Evolutionary conservation across 2,797 vertebrate genomes (phyloP).

Genomic region (Coccyzus lansbergi): DNA sequence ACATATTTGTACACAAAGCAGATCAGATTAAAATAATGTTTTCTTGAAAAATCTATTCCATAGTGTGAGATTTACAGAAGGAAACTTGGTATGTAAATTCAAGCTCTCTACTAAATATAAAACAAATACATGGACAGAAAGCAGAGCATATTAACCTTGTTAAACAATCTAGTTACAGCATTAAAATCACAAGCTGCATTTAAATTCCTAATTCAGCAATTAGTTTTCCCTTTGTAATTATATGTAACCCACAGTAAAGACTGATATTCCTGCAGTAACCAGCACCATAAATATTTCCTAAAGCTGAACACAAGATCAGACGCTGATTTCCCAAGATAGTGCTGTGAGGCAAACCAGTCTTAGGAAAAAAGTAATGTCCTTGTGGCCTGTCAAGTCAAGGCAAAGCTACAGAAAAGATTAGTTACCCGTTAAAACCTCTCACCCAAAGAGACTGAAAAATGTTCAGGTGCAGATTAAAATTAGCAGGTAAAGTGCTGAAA

Average conservation of each 20-base stretch:
- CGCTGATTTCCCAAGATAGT: neutral
- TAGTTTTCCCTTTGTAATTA: neutral
- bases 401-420: neutral
- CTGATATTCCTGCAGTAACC: neutral
- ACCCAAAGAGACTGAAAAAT: neutral
- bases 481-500: constrained; percentile 41
- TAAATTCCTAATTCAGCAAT: neutral
- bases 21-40: neutral
- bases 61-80: neutral
- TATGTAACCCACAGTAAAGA: neutral
- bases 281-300: neutral
- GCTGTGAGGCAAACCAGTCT: neutral
- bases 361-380: accelerated
- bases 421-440: constrained; percentile 19
- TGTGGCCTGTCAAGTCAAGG: neutral
- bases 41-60: neutral
- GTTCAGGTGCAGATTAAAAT: neutral
- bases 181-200: constrained; percentile 32
- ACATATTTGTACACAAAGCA: neutral
- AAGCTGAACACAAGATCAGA: neutral
- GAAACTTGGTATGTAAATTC: neutral
- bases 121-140: neutral
- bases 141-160: neutral
- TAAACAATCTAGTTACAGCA: neutral
- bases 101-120: neutral